phyloP scores from a whole-genome alignment of 1,140 invertebrate genomes.

The Bursaphelenchus mucronatus region DNA sequence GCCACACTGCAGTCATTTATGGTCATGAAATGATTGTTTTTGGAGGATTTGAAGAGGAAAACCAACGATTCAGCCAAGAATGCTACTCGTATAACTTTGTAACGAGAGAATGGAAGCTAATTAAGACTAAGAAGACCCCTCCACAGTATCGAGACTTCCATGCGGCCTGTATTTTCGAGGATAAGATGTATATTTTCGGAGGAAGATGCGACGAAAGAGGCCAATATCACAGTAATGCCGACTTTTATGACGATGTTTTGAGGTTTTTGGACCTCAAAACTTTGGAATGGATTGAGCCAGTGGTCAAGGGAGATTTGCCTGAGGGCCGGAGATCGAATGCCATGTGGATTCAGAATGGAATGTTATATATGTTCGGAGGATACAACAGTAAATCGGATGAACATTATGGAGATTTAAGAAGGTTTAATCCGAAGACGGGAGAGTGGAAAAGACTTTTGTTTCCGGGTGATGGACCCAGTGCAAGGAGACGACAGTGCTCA shows the following conservation, averaged over 20 bases:
- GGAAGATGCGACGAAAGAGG: conserved; percentile 69
- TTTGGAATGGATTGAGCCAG: conserved; percentile 69
- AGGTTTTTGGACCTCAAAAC: conserved; percentile 72
- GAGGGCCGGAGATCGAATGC: conserved; percentile 78
- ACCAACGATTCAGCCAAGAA: conserved; percentile 75
- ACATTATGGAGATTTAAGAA: conserved; percentile 78
- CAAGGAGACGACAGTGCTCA: conserved; percentile 74
- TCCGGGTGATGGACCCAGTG: conserved; percentile 64
- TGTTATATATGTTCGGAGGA: conserved; percentile 81
- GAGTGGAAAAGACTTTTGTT: conserved; percentile 48
- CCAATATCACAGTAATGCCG: conserved; percentile 69
- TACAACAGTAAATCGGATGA: conserved; percentile 72
- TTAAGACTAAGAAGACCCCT: conserved; percentile 64
- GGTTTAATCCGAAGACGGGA: conserved; percentile 65
- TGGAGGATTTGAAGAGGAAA: conserved; percentile 74
- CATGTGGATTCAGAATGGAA: conserved; percentile 73
- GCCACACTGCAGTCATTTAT: conserved; percentile 80
- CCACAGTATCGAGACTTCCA: conserved; percentile 81
- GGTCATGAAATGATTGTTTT: conserved; percentile 80
- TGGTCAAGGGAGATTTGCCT: conserved; percentile 65
- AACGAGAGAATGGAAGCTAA: conserved; percentile 60
- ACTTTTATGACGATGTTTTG: conserved; percentile 73
- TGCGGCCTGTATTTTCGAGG: conserved; percentile 71
- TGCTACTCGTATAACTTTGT: conserved; percentile 73
- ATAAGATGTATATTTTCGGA: conserved; percentile 79